Conservation (phyloP, 2,113 vertebrate genomes). For the Lathamus discolor region DNA sequence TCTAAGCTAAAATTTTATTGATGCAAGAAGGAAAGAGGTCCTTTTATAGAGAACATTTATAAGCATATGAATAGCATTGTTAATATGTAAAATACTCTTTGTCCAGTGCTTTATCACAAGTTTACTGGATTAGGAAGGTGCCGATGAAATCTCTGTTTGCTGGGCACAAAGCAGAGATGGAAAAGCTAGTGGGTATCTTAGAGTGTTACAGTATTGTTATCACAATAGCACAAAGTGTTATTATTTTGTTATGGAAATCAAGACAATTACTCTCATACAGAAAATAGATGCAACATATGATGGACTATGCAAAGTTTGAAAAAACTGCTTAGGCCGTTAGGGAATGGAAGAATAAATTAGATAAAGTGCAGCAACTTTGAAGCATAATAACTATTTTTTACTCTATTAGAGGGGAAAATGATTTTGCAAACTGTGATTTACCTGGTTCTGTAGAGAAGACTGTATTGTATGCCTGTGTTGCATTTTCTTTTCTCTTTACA, state of each 20-base stretch:
- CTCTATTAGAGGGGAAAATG: constrained; percentile 54
- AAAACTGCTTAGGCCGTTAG: not conserved
- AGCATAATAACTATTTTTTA: constrained; percentile 48
- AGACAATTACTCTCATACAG: constrained; percentile 7
- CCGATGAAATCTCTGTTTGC: not conserved
- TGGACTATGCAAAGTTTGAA: not conserved
- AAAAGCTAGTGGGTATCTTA: not conserved
- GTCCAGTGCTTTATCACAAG: not conserved
- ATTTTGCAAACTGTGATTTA: constrained; percentile 46
- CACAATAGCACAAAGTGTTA: not conserved
- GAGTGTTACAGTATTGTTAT: not conserved
- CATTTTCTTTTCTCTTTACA: constrained; percentile 29
- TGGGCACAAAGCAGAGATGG: not conserved
- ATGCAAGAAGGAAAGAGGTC: not conserved
- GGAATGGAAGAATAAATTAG: constrained; percentile 53
- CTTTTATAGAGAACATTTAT: not conserved
- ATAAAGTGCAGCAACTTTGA: constrained; percentile 25
- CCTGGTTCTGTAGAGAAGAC: not conserved
- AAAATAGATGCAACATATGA: constrained; percentile 34
- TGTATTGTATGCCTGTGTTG: not conserved
- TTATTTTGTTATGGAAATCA: constrained; percentile 50
- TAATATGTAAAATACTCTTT: not conserved
- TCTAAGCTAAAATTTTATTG: not conserved
- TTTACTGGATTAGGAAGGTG: not conserved
- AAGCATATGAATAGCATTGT: not conserved